phyloP scores from a whole-genome alignment of 2,888 invertebrate genomes.

The Eulithis testata region DNA sequence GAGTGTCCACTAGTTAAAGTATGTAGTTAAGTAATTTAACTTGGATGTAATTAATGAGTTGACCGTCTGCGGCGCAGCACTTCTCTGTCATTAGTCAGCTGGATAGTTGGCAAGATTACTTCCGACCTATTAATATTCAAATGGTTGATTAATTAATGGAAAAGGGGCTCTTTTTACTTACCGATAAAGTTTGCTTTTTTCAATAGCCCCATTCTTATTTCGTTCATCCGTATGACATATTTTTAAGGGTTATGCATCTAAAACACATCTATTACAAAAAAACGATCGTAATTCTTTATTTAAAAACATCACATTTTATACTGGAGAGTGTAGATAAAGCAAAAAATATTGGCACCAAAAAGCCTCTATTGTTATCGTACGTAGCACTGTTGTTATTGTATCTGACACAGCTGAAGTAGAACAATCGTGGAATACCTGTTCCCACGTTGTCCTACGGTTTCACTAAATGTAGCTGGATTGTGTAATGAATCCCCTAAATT shows the following conservation, averaged over 20 bases:
- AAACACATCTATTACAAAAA: too few species aligned
- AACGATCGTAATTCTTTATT: too few species aligned
- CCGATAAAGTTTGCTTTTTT: too few species aligned
- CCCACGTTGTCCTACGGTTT: constrained; percentile 12
- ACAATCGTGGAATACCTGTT: constrained; percentile 21
- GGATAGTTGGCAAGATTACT: constrained; percentile 51
- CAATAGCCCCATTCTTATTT: too few species aligned
- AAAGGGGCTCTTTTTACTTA: not conserved
- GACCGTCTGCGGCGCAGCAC: constrained; percentile 54
- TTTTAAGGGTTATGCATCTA: too few species aligned
- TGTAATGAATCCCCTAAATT: constrained; percentile 33
- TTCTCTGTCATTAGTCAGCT: constrained; percentile 54
- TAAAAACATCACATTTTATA: too few species aligned
- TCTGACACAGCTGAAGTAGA: too few species aligned
- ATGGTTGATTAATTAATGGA: constrained; percentile 16
- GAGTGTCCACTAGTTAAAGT: constrained; percentile 41
- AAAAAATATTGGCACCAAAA: too few species aligned
- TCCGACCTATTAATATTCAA: constrained; percentile 29
- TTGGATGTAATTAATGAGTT: constrained; percentile 65
- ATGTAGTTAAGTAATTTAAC: constrained; percentile 53
- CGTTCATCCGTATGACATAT: too few species aligned
- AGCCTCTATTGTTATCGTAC: too few species aligned
- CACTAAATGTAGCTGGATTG: constrained; percentile 24
- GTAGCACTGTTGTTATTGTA: too few species aligned
- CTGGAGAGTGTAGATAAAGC: too few species aligned